Evolutionary conservation across 1,140 invertebrate genomes (phyloP), one percentile per base, ranked within the genome.

Genomic region (Drosophila lacteicornis): DNA sequence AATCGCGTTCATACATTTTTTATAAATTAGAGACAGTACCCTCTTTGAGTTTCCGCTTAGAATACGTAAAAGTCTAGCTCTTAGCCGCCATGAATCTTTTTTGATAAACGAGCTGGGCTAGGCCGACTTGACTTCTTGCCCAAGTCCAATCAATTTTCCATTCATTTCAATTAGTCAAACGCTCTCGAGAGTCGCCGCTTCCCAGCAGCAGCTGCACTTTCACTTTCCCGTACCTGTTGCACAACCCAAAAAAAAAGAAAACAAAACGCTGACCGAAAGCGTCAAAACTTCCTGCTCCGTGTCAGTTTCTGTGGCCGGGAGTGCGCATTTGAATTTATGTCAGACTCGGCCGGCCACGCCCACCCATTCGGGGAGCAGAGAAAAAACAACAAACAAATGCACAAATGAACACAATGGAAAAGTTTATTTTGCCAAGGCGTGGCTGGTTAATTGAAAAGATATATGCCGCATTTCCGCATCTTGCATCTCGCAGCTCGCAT

Each of bases 381-480:
- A 47, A 43, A 13, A 1, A 25, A 22, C 13, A 22, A 76, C 74
- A 76, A 75, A 66, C 74, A 67, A 76, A 75, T 49, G 46, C 53
- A 76, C 53, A 57, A 63, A 33, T 4, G 59, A 57, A 27, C 49
- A 75, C 70, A 75, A 76, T 76, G 51, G 53, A 67, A 77, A 80
- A 85, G 83, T 86, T 75, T 80, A 86, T 81, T 86, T 86, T 73
- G 51, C 61, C 74, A 78, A 84, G 75, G 70, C 68, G 63, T 63
- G 62, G 66, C 75, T 74, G 61, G 70, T 60, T 73, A 73, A 53
- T 82, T 82, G 80, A 81, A 86, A 73, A 86, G 75, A 80, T 74
- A 80, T 81, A 76, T 80, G 71, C 79, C 74, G 60, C 70, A 79
- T 87, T 88, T 88, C 85, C 85, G 85, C 85, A 75, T 81, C 78